A percentile compares a stretch with the other conserved stretches of the same genome.
Evolutionary conservation across 2,888 invertebrate species (phyloP).

Genomic region (Phoronis australis): DNA sequence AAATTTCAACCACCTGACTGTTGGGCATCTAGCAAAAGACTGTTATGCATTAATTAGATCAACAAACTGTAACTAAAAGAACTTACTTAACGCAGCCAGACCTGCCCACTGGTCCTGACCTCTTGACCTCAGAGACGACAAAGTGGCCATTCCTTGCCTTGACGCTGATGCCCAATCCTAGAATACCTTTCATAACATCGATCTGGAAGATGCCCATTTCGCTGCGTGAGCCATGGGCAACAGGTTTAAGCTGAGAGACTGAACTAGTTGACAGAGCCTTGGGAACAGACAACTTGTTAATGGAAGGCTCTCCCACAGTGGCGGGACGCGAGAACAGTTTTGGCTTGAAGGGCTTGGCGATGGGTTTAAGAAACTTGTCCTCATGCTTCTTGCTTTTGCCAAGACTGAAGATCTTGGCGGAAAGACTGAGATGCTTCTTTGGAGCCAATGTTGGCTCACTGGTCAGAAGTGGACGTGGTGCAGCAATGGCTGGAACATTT

Average conservation of each 20-base stretch:
- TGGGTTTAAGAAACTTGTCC: no score
- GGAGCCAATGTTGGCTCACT: no score
- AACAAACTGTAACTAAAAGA: not conserved
- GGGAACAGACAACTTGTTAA: not conserved
- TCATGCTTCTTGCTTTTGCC: no score
- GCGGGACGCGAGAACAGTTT: not conserved
- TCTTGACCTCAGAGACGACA: slow-evolving; percentile 35
- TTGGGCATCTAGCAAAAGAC: no score
- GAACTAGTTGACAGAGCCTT: not conserved
- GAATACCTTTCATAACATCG: slow-evolving; percentile 40
- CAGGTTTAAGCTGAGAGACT: not conserved
- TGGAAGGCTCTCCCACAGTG: not conserved
- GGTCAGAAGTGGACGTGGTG: no score
- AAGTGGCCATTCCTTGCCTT: slow-evolving; percentile 27
- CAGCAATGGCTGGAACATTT: no score
- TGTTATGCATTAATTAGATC: no score
- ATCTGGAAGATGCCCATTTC: slow-evolving; percentile 39
- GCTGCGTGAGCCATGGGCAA: not conserved
- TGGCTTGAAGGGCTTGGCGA: no score
- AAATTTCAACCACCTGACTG: no score
- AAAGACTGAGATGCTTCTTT: no score
- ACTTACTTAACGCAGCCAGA: slow-evolving; percentile 42
- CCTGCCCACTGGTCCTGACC: slow-evolving; percentile 35
- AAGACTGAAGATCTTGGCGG: no score
- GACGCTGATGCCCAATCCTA: slow-evolving; percentile 44